Evolutionary conservation across 2,113 vertebrate species (phyloP).

Genomic region (Bubo bubo): DNA sequence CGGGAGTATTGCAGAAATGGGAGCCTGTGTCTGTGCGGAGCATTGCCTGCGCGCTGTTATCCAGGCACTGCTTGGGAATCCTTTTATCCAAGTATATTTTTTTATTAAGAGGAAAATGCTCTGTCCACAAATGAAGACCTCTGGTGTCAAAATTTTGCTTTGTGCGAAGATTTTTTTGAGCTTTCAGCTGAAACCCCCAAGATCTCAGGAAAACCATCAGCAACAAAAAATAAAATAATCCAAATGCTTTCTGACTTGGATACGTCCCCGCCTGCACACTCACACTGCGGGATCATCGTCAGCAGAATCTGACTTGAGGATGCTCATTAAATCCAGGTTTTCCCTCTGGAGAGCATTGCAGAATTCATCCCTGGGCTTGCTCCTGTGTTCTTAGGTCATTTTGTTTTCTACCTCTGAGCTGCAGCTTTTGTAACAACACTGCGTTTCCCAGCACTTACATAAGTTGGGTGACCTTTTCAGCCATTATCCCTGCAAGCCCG

Average conservation of each 20-base stretch:
- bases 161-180: neutral
- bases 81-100: neutral
- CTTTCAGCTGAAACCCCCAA: neutral
- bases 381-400: neutral
- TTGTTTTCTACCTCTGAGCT: neutral
- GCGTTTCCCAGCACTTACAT: neutral
- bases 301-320: neutral
- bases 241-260: neutral
- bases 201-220: neutral
- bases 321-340: neutral
- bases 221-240: neutral
- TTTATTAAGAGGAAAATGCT: neutral
- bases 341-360: neutral
- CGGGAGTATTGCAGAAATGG: neutral
- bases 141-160: neutral
- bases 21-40: neutral
- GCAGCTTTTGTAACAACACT: neutral
- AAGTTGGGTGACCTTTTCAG: slow-evolving; percentile 25
- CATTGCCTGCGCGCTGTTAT: fast-evolving
- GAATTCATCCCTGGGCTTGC: neutral
- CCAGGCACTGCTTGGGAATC: neutral
- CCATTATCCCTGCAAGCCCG: neutral
- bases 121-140: neutral
- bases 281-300: fast-evolving
- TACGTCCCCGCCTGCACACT: fast-evolving